These are phyloP conservation scores for Clarias batrachus DNA, from an alignment of 2,113 vertebrate species.

Conservation along the genomic window DNA sequence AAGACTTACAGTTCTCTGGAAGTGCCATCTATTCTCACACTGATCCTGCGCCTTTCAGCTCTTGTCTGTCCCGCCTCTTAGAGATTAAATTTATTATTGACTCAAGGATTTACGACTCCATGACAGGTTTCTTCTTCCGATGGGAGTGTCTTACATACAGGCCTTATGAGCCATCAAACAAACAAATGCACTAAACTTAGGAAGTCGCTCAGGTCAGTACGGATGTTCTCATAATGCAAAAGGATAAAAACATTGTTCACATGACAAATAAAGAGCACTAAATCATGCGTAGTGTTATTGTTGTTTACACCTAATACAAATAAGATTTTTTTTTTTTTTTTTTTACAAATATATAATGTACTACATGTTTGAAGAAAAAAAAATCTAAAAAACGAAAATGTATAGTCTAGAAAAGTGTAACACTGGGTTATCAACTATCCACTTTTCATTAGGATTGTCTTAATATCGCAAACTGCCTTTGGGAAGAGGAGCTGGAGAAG, in stretches of 20 bases:
- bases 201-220: neutral
- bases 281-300: neutral
- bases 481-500: neutral
- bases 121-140: conserved; percentile 61
- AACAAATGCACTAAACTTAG: conserved; percentile 7
- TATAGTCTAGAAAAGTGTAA: neutral
- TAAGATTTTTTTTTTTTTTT: neutral
- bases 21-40: conserved; percentile 15
- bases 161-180: conserved; percentile 18
- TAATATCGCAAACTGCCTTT: neutral
- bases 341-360: neutral
- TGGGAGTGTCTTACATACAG: conserved; percentile 63
- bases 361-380: neutral
- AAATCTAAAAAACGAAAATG: neutral
- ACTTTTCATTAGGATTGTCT: neutral
- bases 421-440: neutral
- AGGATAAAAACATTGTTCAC: neutral
- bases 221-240: neutral
- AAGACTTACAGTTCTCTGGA: neutral
- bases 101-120: conserved; percentile 63
- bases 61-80: conserved; percentile 47
- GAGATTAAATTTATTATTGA: conserved; percentile 67
- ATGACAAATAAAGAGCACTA: neutral
- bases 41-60: conserved; percentile 42
- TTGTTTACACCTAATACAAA: neutral